These are phyloP conservation scores for Dasypogon diadema DNA, from an alignment of 2,888 invertebrate species.

Conservation along the genomic window DNA sequence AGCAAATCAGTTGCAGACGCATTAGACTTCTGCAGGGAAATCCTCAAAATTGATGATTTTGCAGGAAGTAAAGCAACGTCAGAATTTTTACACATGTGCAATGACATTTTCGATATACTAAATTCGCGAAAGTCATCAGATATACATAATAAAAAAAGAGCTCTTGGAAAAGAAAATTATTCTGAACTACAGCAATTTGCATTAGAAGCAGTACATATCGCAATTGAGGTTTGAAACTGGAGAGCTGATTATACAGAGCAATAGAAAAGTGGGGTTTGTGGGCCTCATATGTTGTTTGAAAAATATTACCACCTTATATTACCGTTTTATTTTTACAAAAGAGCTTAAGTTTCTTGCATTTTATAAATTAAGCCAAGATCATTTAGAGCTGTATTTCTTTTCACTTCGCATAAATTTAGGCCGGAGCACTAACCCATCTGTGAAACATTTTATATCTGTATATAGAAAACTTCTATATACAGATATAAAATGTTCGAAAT, in stretches of 20 bases:
- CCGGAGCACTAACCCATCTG: slow-evolving; percentile 56
- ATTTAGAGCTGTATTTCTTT: slow-evolving; percentile 58
- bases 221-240: slow-evolving; percentile 20
- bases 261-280: slow-evolving; percentile 54
- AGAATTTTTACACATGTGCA: slow-evolving; percentile 57
- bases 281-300: slow-evolving; percentile 51
- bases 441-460: slow-evolving; percentile 14
- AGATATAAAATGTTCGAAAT: slow-evolving; percentile 51
- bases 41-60: slow-evolving; percentile 57
- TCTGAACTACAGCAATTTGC: slow-evolving; percentile 53
- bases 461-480: slow-evolving; percentile 51
- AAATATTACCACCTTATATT: slow-evolving; percentile 24
- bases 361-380: slow-evolving; percentile 58
- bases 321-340: slow-evolving; percentile 8
- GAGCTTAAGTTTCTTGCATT: slow-evolving; percentile 54
- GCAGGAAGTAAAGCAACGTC: slow-evolving; percentile 55
- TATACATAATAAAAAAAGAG: not conserved
- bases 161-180: slow-evolving; percentile 3
- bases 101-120: slow-evolving; percentile 59
- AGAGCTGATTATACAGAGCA: not conserved
- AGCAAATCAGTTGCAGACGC: slow-evolving; percentile 59
- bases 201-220: slow-evolving; percentile 25
- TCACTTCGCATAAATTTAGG: slow-evolving; percentile 55
- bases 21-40: slow-evolving; percentile 56
- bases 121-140: slow-evolving; percentile 58